Evolutionary conservation across 2,797 vertebrate genomes (phyloP), one percentile per base, ranked within the genome.

Genomic region (Distichodus sexfasciatus): DNA sequence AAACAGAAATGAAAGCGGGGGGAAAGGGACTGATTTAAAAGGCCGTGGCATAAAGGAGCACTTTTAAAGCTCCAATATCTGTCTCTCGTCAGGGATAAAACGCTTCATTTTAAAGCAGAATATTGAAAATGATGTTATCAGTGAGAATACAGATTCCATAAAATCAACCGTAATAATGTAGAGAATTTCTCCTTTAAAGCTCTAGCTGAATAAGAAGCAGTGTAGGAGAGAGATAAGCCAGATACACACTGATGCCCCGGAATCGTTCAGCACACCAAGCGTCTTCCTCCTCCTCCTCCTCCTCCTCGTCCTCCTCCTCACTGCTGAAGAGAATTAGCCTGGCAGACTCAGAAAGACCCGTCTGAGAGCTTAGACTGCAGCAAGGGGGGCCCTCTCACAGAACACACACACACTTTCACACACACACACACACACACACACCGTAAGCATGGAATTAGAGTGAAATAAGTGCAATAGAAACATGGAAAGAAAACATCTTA

Each of bases 291-390:
- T 44, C 43, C 51, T 40, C 28, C 67, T 74, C 35, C 69, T 55
- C 71, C 61, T 68, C 71, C 43, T 57, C 43, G n/a, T 40, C 28
- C 67, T 74, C 35, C 69, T 55, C 71, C 61, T 68, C 71, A 36
- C 40, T 76, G 57, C 59, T 51, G 58, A 59, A 69, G 61, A 35
- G 43, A 60, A 69, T 66, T 66, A 68, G 66, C 41, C n/a, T 48
- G 55, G 59, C 73, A 55, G 64, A 46, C 63, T 69, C 48, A 69
- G 59, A 71, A 59, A 63, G 57, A 31, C 40, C 55, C 55, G 66
- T 73, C 21, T 35, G 17, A 57, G 48, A 59, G 46, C 60, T 75
- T 40, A 51, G 26, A 43, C 76, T 63, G n/a, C 58, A 66, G 61
- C 71, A 69, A 19, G 48, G 35, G 36, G 23, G 65, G 53, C 19